Evolutionary conservation across 2,797 vertebrate species (phyloP), one percentile per base, ranked within the genome.

Genomic region (Myotis myotis): DNA sequence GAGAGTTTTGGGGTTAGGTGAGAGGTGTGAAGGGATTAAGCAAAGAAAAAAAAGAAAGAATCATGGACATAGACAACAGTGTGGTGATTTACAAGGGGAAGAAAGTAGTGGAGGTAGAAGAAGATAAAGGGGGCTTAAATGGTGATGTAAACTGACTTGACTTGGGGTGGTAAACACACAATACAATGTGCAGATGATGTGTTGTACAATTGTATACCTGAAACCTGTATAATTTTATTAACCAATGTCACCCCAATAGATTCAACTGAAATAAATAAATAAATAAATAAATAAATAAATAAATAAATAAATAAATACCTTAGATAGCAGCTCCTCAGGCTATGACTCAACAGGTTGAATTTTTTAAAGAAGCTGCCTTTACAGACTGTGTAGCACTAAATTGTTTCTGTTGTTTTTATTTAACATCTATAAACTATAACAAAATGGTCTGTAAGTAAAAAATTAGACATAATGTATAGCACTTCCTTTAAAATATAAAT

Each of bases 401-500:
- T 68, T 84, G 30, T 41, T 55, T 36, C 47, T 82, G 44, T 25
- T 38, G n/a, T 49, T 81, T 79, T 49, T 25, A 47, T 60, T 72
- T 80, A 84, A 23, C 25, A 57, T 70, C 33, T 41, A 71, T 72
- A 79, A 89, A 84, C 28, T 53, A 2, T 38, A 38, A 75, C 4
- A 74, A 84, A 89, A 49, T 64, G 20, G 11, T 20, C 20, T 28
- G 25, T 38, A 68, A 87, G 79, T 68, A 74, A 93, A 87, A 68
- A 83, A 44, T 28, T 70, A 89, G 62, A 64, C 12, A 72, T 60
- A 9, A 8, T 62, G 66, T 87, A 33, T 49, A 88, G 47, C 11
- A 86, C 70, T 85, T 94, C 87, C 47, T 85, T 92, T 55, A 85
- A 85, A 47, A 80, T 66, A 19, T 66, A 86, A 75, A 76, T 12